These are phyloP conservation scores for Seladonia tumulorum DNA, from an alignment of 2,888 invertebrate genomes.

Conservation along the genomic window DNA sequence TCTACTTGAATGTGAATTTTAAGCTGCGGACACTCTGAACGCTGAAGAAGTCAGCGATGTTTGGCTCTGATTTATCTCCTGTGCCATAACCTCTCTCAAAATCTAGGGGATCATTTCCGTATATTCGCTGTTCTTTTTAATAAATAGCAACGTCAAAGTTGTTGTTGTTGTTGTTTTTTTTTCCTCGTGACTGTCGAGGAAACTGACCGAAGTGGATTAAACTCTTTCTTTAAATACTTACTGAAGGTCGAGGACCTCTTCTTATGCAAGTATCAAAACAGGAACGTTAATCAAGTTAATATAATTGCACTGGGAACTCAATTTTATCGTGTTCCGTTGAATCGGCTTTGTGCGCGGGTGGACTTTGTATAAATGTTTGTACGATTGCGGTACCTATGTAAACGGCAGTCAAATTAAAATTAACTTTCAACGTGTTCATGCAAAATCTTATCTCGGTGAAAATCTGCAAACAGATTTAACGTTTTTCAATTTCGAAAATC, in stretches of 20 bases:
- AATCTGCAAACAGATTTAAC: neutral
- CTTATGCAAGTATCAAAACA: neutral
- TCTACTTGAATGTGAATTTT: neutral
- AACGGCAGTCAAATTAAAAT: neutral
- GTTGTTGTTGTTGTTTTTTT: neutral
- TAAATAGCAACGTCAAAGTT: neutral
- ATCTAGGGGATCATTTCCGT: neutral
- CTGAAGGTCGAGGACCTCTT: neutral
- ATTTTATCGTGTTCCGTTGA: neutral
- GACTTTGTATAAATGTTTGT: neutral
- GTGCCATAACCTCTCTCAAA: neutral
- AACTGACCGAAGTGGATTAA: neutral
- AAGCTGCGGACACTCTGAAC: neutral
- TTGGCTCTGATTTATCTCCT: neutral
- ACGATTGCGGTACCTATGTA: neutral
- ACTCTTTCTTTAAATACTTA: neutral
- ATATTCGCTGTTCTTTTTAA: neutral
- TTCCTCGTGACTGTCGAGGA: neutral
- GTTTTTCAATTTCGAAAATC: neutral
- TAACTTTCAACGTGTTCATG: neutral
- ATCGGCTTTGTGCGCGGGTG: neutral
- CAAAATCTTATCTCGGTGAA: neutral
- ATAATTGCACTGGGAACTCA: neutral
- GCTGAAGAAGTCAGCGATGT: neutral
- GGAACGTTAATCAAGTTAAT: neutral